phyloP scores from a whole-genome alignment of 2,888 invertebrate species.

The Eugnorisma glareosa region DNA sequence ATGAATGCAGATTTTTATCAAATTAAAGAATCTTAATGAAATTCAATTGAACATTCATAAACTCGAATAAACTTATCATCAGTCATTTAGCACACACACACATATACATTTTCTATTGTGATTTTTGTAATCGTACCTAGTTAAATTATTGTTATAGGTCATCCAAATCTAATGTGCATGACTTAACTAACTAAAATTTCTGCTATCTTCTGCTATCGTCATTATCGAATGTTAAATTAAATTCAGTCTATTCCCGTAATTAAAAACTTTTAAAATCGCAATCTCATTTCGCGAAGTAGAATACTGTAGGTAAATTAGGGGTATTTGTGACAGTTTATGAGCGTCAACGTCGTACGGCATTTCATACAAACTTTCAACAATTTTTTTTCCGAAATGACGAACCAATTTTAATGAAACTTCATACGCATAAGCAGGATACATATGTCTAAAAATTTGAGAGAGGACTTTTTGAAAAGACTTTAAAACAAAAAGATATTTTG shows the following conservation, averaged over 20 bases:
- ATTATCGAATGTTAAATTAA: background rate
- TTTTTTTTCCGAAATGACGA: no score
- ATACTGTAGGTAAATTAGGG: background rate
- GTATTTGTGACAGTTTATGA: background rate
- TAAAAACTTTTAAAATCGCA: background rate
- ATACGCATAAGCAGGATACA: no score
- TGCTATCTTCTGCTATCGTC: no score
- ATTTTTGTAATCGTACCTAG: slow-evolving; percentile 29
- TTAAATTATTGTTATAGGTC: slow-evolving; percentile 22
- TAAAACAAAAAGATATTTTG: no score
- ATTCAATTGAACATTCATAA: background rate
- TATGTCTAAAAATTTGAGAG: no score
- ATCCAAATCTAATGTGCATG: slow-evolving; percentile 27
- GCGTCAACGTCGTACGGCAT: no score
- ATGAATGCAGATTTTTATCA: background rate
- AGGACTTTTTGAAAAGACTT: no score
- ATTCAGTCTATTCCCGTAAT: background rate
- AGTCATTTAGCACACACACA: background rate
- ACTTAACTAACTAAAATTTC: background rate
- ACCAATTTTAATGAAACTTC: no score
- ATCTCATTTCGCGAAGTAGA: no score
- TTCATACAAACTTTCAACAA: no score
- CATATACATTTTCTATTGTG: slow-evolving; percentile 19
- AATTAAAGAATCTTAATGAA: background rate
- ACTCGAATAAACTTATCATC: background rate